A percentile compares a stretch with the other conserved stretches of the same genome.
Evolutionary conservation across 2,113 vertebrate genomes (phyloP).

Genomic region (Neotoma lepida): DNA sequence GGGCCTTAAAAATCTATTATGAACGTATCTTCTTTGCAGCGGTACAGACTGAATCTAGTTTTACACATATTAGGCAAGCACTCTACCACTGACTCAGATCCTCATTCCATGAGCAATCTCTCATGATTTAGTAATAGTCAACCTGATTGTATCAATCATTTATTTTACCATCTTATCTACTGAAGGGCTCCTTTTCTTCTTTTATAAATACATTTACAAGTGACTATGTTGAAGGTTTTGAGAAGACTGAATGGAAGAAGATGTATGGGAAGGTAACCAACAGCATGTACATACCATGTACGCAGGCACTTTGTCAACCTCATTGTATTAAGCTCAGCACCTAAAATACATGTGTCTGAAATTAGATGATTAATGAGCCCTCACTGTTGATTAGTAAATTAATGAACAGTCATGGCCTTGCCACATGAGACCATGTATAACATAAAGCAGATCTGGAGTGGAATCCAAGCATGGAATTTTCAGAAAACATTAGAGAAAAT

Average conservation of each 20-base stretch:
- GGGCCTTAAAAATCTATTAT: conserved; percentile 5
- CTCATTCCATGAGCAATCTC: not conserved
- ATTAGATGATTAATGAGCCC: not conserved
- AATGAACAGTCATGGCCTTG: not conserved
- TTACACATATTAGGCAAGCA: not conserved
- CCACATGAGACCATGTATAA: not conserved
- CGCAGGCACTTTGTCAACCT: not conserved
- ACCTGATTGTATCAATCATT: not conserved
- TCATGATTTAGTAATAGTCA: not conserved
- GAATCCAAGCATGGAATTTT: not conserved
- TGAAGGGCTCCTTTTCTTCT: not conserved
- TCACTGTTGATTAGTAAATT: not conserved
- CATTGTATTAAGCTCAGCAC: not conserved
- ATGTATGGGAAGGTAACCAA: not conserved
- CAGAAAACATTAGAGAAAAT: not conserved
- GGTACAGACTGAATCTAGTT: not conserved
- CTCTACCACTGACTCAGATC: not conserved
- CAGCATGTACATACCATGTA: not conserved
- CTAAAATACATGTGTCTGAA: not conserved
- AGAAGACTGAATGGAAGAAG: not conserved
- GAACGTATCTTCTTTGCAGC: not conserved
- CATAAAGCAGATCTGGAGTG: not conserved
- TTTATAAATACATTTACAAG: conserved; percentile 30
- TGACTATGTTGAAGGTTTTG: not conserved
- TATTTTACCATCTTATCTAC: not conserved